A percentile compares a stretch with the other conserved stretches of the same genome.
These are phyloP conservation scores for Stenoptilia bipunctidactyla DNA, from an alignment of 2,888 invertebrate species.

Conservation along the genomic window DNA sequence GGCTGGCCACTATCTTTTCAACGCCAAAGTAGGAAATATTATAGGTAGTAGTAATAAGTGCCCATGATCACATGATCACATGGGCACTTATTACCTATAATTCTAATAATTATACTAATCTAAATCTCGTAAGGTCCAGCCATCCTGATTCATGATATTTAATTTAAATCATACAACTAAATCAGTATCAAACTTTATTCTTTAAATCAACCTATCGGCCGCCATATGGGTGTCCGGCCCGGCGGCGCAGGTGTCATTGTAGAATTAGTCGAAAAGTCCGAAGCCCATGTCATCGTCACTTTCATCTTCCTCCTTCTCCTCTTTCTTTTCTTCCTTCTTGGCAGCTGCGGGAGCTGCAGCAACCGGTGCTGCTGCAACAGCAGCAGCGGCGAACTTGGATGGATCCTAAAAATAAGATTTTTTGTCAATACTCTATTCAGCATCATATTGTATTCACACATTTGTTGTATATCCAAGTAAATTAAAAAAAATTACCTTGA, in stretches of 20 bases:
- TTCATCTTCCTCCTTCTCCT: constrained; percentile 85
- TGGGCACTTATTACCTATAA: too few species aligned
- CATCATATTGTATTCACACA: too few species aligned
- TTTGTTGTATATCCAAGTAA: too few species aligned
- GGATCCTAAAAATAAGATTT: constrained; percentile 81
- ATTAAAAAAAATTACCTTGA: too few species aligned
- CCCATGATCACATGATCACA: too few species aligned
- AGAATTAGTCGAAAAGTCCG: constrained; percentile 87
- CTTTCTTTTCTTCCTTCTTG: constrained; percentile 79
- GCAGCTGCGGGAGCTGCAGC: constrained; percentile 73
- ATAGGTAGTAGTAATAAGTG: background rate
- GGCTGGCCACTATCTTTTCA: too few species aligned
- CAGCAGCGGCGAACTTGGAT: constrained; percentile 83
- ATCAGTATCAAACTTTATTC: too few species aligned
- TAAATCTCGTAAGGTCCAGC: too few species aligned
- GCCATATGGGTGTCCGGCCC: constrained; percentile 60
- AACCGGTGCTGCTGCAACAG: constrained; percentile 75
- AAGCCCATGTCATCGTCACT: constrained; percentile 98
- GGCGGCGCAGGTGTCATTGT: constrained; percentile 36
- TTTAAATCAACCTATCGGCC: constrained; percentile 25
- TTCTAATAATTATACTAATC: too few species aligned
- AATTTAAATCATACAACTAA: too few species aligned
- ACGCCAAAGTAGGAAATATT: background rate
- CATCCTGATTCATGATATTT: too few species aligned
- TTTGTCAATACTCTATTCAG: too few species aligned